Percentiles rank a stretch among this genome's conserved stretches.
phyloP scores from a whole-genome alignment of 2,797 vertebrate species.

The Meriones psammophilus region DNA sequence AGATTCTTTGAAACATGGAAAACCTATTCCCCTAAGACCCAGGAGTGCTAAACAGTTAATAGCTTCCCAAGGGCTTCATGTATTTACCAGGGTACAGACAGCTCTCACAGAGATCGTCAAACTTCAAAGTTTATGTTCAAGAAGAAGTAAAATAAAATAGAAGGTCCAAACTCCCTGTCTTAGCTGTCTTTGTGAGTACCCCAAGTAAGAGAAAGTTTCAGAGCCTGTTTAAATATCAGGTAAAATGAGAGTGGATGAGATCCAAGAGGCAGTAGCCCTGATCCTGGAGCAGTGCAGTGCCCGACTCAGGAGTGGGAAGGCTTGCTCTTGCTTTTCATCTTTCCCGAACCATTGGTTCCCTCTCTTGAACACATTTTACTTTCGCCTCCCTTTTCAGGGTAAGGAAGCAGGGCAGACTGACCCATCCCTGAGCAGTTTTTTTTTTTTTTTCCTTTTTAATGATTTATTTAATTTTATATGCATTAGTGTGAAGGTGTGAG shows the following conservation, averaged over 20 bases:
- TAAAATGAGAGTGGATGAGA: slow-evolving; percentile 43
- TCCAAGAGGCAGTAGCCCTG: neutral
- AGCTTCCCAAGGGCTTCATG: slow-evolving; percentile 73
- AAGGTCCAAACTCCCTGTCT: slow-evolving; percentile 52
- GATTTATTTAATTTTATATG: too few species aligned
- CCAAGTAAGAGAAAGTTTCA: slow-evolving; percentile 30
- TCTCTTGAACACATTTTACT: neutral
- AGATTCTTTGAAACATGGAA: slow-evolving; percentile 77
- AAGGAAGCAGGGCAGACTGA: neutral
- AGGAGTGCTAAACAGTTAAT: slow-evolving; percentile 72
- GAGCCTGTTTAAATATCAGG: slow-evolving; percentile 1
- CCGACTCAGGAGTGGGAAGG: neutral
- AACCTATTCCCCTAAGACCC: slow-evolving; percentile 69
- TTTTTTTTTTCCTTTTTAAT: neutral
- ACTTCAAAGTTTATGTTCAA: slow-evolving; percentile 74
- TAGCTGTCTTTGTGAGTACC: slow-evolving; percentile 37
- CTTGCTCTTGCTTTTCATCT: neutral
- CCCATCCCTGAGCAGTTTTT: neutral
- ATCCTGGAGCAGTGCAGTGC: neutral
- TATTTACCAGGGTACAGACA: slow-evolving; percentile 59
- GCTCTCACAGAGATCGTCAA: slow-evolving; percentile 63
- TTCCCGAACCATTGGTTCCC: neutral
- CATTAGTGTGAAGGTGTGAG: too few species aligned
- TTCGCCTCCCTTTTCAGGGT: neutral
- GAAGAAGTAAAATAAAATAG: slow-evolving; percentile 45